A percentile compares a stretch with the other conserved stretches of the same genome.
These are phyloP conservation scores for Ctenodactylus gundi DNA, from an alignment of 2,113 vertebrate genomes.

Conservation along the genomic window DNA sequence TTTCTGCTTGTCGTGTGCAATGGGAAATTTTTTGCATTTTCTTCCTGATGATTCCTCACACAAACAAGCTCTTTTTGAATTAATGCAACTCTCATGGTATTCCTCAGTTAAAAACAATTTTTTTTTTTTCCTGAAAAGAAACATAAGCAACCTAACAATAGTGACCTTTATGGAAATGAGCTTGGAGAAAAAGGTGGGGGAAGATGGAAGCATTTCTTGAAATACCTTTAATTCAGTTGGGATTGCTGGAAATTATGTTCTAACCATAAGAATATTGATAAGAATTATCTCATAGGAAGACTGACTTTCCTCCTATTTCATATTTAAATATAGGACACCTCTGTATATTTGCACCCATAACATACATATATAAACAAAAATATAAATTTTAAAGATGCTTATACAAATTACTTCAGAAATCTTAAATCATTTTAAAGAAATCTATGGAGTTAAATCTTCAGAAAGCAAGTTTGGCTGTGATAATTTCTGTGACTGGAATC, in stretches of 20 bases:
- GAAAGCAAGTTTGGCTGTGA: not conserved
- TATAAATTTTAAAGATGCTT: not conserved
- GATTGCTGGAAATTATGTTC: not conserved
- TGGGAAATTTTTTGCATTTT: not conserved
- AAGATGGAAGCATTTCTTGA: not conserved
- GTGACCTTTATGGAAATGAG: not conserved
- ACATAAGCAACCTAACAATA: not conserved
- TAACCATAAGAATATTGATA: not conserved
- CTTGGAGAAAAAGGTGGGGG: not conserved
- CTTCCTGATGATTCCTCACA: not conserved
- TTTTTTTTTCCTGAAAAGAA: not conserved
- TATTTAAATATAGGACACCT: no score
- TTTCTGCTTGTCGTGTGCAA: not conserved
- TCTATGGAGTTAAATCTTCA: not conserved
- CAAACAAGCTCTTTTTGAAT: not conserved
- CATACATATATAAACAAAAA: not conserved
- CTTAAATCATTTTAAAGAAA: constrained; percentile 16
- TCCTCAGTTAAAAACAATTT: not conserved
- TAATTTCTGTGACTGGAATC: not conserved
- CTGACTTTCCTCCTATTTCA: not conserved
- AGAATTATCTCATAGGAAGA: not conserved
- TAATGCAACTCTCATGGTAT: not conserved
- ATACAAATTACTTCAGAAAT: not conserved
- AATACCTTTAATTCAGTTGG: not conserved
- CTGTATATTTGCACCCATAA: not conserved